Base-by-base conservation (phyloP, 2,797 vertebrate genomes). In the Galagoides demidoff region DNA sequence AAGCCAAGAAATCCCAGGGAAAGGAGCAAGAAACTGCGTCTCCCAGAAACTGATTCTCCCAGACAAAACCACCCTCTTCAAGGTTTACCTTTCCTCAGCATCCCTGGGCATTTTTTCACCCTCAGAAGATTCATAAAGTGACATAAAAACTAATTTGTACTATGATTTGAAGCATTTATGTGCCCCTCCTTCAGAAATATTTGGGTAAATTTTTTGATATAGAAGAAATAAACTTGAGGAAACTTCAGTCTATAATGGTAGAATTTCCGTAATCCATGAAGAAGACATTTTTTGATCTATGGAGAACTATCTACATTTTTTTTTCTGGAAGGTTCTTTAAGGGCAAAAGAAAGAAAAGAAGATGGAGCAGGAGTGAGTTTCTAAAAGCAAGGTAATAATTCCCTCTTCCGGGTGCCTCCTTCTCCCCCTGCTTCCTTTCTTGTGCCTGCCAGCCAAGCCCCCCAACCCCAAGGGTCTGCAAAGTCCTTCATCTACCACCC, bases 241-340 rank as follows among this genome's bases (percentile, higher is more conserved):
- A 73, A 57, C 85, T 76, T 64, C 31, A 19, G 0, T 23, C 76
- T 78, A 3, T 66, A 73, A 16, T 23, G 49, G n/a, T 43, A 89
- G 31, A 87, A 20, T 55, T 43, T 61, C 57, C 52, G 20, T 39
- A 88, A 78, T 78, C 68, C 71, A 27, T 37, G 73, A 92, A 59
- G 8, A 73, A 88, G 68, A 59, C 7, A 34, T 84, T 87, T 87
- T 90, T 27, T 89, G 74, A 74, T 31, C 34, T 22, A 55, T 43
- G 64, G 37, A 74, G 43, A 90, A 70, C 39, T 61, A 59, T 1
- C 2, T 79, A 34, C 3, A 45, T 14, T 4, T 34, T 43, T 92
- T 89, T 92, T 89, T 19, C 81, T 59, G 43, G n/a, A 85, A 81
- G 57, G 10, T 63, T 93, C 55, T n/a, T 95, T 13, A 37, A 90